Base-by-base conservation (phyloP, 2,113 vertebrate species). In the Casuarius casuarius region DNA sequence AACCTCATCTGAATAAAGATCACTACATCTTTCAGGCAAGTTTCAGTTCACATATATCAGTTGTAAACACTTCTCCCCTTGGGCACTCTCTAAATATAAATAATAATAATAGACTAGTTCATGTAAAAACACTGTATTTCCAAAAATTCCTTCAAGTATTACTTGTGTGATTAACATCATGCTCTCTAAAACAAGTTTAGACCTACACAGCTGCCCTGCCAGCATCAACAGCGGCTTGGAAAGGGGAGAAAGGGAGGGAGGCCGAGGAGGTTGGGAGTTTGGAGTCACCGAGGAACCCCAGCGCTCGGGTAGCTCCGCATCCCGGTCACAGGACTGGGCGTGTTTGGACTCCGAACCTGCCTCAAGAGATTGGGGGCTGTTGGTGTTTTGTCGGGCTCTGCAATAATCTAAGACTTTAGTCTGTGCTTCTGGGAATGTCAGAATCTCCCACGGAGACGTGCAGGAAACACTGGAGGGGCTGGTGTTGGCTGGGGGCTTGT, bases 401-500 rank as follows among this genome's bases (percentile, higher is more conserved):
- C 59, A 52, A 2, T 31, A 33, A 65, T 17, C 49, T 22, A 9
- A 15, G 54, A 35, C 10, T 23, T 4, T 0, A 48, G 46, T 58
- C 62, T 56, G 48, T 9, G 42, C n/a, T 42, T 38, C 38, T 26
- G 7, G 2, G 29, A 9, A 3, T 3, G 2, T 74, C 59, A 12
- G 65, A 74, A n/a, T n/a, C 48, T 40, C 19, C 3, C 48, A 35
- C 15, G 17, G 23, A 35, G 1, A 17, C 44, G 26, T 3, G 54
- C 40, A 49, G 56, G 25, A 76, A 65, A 40, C 35, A 1, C 0
- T 7, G 18, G n/a, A n/a, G n/a, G n/a, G 42, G 19, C 65, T 13
- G 14, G 33, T 15, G 6, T 11, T 3, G 0, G 22, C 15, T n/a
- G 1, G 1, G 16, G 6, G 16, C 42, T 72, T 31, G 56, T 29